Conservation (phyloP, 2,797 vertebrate species). For the Danio tinwini region DNA sequence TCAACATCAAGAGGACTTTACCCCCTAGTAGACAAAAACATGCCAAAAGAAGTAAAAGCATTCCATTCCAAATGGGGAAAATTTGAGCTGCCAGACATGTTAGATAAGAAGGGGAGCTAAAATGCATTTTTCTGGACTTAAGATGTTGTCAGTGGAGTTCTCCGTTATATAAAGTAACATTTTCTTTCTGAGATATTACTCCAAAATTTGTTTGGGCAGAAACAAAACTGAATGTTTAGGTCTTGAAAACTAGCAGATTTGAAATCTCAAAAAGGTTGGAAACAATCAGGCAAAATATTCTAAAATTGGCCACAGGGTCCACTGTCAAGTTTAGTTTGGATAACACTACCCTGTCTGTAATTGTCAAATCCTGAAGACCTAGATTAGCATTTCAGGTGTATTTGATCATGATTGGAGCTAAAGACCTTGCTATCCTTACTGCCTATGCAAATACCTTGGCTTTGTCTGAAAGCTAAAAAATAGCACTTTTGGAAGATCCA, state of each 20-base stretch:
- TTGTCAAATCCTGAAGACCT: neutral
- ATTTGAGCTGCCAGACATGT: constrained; percentile 19
- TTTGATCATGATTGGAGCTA: neutral
- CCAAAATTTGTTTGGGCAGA: too few relatives aligned
- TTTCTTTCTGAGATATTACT: neutral
- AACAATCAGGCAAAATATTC: neutral
- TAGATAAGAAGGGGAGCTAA: constrained; percentile 17
- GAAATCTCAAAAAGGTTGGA: neutral
- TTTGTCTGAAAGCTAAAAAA: too few relatives aligned
- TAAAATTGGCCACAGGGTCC: neutral
- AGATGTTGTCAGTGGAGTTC: neutral
- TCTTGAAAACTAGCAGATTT: neutral
- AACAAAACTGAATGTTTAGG: neutral
- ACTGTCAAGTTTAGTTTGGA: neutral
- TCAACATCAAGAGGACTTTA: constrained; percentile 49
- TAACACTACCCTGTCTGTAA: neutral
- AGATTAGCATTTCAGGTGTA: constrained; percentile 3
- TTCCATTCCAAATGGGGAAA: constrained; percentile 45
- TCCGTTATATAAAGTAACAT: neutral
- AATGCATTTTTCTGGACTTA: neutral
- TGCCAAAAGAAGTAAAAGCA: constrained; percentile 8
- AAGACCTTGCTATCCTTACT: too few relatives aligned
- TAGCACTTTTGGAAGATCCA: too few relatives aligned
- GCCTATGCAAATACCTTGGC: too few relatives aligned
- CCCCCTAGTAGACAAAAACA: constrained; percentile 37